Evolutionary conservation across 35 echinoderm and acorn worm species (phyloP).

Genomic region (Lytechinus pictus): DNA sequence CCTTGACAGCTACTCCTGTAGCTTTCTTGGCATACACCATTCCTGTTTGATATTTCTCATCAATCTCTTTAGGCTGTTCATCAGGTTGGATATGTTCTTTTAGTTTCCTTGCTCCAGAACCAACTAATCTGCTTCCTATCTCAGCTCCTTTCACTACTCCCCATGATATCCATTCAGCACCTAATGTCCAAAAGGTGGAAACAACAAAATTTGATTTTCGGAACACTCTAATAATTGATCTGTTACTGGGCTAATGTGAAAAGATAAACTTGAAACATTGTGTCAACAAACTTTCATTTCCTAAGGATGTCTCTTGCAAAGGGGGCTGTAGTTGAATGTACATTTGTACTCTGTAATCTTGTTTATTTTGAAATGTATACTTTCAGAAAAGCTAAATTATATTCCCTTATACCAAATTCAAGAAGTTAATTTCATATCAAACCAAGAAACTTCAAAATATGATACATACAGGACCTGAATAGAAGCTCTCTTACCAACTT

Average conservation of each 20-base stretch:
- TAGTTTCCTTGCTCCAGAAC: conserved; percentile 71
- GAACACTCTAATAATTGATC: too few relatives aligned
- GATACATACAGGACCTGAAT: not conserved
- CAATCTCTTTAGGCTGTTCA: conserved; percentile 75
- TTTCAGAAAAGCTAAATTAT: too few relatives aligned
- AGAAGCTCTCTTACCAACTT: conserved; percentile 41
- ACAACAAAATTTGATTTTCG: too few relatives aligned
- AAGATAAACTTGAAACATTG: too few relatives aligned
- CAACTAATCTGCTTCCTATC: conserved; percentile 60
- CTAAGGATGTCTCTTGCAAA: too few relatives aligned
- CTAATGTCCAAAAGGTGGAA: conserved; percentile 20
- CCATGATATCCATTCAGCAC: conserved; percentile 91
- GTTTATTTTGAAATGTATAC: too few relatives aligned
- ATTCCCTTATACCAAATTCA: too few relatives aligned
- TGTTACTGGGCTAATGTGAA: too few relatives aligned
- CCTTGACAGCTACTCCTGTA: conserved; percentile 81
- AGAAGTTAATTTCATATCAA: too few relatives aligned
- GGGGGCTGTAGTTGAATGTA: too few relatives aligned
- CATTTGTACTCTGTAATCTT: too few relatives aligned
- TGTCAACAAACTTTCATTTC: too few relatives aligned
- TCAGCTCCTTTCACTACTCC: conserved; percentile 80
- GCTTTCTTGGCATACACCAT: conserved; percentile 78
- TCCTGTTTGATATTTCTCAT: conserved; percentile 89
- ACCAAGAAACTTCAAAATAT: not conserved
- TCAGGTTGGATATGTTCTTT: conserved; percentile 70